Evolutionary conservation across 2,888 invertebrate species (phyloP).

Genomic region (Tetranychus truncatus): DNA sequence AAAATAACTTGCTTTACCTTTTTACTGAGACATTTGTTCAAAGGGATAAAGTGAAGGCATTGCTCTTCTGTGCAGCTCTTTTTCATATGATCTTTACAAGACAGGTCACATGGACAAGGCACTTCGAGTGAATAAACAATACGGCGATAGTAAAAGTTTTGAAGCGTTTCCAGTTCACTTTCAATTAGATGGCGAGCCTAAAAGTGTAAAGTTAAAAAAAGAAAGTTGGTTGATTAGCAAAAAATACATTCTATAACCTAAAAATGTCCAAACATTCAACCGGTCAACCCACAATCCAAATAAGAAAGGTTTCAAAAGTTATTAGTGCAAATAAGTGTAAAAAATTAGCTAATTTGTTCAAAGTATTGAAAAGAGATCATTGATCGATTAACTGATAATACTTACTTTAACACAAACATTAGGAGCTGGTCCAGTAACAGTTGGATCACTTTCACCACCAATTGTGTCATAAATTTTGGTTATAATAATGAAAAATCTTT

Average conservation of each 20-base stretch:
- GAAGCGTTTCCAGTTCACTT: constrained; percentile 32
- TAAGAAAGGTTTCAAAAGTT: no score
- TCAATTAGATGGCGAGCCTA: constrained; percentile 33
- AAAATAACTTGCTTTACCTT: constrained; percentile 29
- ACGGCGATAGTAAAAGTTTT: constrained; percentile 34
- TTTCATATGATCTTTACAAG: constrained; percentile 31
- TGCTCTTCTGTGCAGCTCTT: constrained; percentile 30
- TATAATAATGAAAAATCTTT: constrained; percentile 17
- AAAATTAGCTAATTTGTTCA: no score
- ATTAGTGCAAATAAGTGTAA: no score
- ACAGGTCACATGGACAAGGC: constrained; percentile 33
- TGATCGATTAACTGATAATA: neutral
- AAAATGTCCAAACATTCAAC: no score
- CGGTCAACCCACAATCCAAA: no score
- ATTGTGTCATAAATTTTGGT: constrained; percentile 16
- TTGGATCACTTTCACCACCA: constrained; percentile 15
- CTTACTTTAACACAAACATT: constrained; percentile 26
- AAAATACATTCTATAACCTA: constrained; percentile 13
- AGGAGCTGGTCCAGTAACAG: constrained; percentile 23
- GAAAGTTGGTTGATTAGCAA: no score
- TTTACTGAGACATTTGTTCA: constrained; percentile 35
- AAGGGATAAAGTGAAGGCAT: constrained; percentile 34
- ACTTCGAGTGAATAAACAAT: constrained; percentile 32
- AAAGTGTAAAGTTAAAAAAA: constrained; percentile 4
- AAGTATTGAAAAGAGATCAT: neutral